These are phyloP conservation scores for Catharus bicknelli DNA, from an alignment of 2,113 vertebrate genomes.

Conservation along the genomic window DNA sequence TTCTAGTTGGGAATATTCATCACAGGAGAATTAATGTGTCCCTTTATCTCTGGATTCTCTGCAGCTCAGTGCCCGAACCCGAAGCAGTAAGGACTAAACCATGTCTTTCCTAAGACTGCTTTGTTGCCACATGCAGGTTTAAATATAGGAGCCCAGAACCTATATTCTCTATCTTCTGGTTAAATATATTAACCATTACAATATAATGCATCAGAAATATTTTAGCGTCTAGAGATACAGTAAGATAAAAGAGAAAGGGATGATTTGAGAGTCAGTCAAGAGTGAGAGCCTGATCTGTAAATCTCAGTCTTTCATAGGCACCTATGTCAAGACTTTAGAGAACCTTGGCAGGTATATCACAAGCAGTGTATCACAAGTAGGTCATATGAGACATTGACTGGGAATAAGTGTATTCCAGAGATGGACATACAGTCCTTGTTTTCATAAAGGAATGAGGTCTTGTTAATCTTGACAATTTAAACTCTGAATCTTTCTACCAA, in stretches of 20 bases:
- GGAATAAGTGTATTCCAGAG: background rate
- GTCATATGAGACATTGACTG: background rate
- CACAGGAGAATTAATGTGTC: accelerated
- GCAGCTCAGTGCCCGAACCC: background rate
- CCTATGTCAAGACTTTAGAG: background rate
- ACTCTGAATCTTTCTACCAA: background rate
- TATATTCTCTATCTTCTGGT: background rate
- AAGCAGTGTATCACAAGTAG: background rate
- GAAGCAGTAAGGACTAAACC: background rate
- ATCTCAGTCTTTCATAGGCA: background rate
- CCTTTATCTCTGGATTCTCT: background rate
- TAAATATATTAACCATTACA: background rate
- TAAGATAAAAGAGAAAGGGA: background rate
- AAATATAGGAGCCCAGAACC: background rate
- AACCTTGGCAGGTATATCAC: background rate
- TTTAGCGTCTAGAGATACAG: background rate
- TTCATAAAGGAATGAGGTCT: background rate
- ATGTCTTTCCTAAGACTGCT: background rate
- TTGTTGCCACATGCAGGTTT: background rate
- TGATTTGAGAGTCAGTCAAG: background rate
- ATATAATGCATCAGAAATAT: background rate
- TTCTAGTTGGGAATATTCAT: background rate
- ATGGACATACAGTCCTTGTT: background rate
- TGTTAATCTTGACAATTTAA: background rate
- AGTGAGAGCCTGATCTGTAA: background rate